Conservation (phyloP, 2,797 vertebrate genomes). For the Choloepus didactylus region DNA sequence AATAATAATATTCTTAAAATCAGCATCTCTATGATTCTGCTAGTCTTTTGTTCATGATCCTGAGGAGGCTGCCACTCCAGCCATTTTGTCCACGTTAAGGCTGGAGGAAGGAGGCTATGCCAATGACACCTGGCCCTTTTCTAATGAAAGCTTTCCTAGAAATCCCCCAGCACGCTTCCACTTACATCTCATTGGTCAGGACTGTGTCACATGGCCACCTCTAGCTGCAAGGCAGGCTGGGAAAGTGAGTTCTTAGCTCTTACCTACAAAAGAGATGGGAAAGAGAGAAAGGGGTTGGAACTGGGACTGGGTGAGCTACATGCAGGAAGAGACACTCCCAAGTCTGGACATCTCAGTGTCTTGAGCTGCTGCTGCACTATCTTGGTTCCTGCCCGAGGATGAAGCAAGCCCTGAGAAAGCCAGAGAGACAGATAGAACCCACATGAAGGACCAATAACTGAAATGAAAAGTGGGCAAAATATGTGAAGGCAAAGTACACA, state of each 20-base stretch:
- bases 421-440: neutral
- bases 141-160: neutral
- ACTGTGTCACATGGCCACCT: neutral
- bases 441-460: neutral
- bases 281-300: neutral
- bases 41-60: neutral
- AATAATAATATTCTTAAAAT: neutral
- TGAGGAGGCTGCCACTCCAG: neutral
- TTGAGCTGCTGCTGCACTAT: neutral
- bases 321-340: neutral
- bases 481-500: neutral
- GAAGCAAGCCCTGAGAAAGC: neutral
- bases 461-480: neutral
- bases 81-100: neutral
- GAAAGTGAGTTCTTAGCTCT: neutral
- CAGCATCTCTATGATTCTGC: neutral
- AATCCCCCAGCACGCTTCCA: neutral
- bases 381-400: neutral
- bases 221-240: neutral
- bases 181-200: neutral
- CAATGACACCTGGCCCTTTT: neutral
- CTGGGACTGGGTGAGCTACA: neutral
- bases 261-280: neutral
- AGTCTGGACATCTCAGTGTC: neutral
- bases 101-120: neutral